Base-by-base conservation (phyloP, 2,797 vertebrate species). In the Adrianichthys oophorus region DNA sequence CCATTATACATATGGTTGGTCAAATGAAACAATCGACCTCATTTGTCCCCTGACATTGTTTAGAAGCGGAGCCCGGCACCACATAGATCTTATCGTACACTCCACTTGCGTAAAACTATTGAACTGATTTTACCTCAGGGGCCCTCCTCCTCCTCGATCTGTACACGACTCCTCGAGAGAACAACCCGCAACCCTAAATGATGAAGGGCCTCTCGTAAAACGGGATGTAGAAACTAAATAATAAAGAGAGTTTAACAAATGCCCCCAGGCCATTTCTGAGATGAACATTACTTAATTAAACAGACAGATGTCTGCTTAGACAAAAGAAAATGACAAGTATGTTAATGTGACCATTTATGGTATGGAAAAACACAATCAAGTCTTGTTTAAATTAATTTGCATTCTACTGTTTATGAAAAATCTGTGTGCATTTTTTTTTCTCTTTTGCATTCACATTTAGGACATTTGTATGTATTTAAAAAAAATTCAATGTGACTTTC, bases 21-120 rank as follows among this genome's bases (percentile, higher is more conserved):
- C 70, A 73, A 66, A 56, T 54, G 62, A 48, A 57, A 65, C 65
- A 80, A 56, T 66, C 56, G 62, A 40, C 48, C 52, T 45, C 15
- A 5, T 75, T 64, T 82, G 72, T 85, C 80, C 73, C 71, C 55
- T 70, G 82, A 78, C 74, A 72, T 80, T 82, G 85, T 74, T 82
- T 70, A 77, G 73, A 59, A 60, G 59, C 46, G 59, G 65, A 82
- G 68, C 64, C 65, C 63, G 84, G 81, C 79, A 79, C 76, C 54
- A 78, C 71, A 86, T 71, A 83, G 80, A 82, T 68, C 86, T 89
- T 87, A 32, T 32, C 10, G 85, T 89, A 87, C 87, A 78, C 79
- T 77, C 63, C 70, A 21, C 43, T 72, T 65, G 78, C 87, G 79
- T 80, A 69, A 53, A 84, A 74, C 59, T 83, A 87, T 87, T 80